Evolutionary conservation across 2,797 vertebrate genomes (phyloP), one percentile per base, ranked within the genome.

Genomic region (Melanotaenia parkinsoni): DNA sequence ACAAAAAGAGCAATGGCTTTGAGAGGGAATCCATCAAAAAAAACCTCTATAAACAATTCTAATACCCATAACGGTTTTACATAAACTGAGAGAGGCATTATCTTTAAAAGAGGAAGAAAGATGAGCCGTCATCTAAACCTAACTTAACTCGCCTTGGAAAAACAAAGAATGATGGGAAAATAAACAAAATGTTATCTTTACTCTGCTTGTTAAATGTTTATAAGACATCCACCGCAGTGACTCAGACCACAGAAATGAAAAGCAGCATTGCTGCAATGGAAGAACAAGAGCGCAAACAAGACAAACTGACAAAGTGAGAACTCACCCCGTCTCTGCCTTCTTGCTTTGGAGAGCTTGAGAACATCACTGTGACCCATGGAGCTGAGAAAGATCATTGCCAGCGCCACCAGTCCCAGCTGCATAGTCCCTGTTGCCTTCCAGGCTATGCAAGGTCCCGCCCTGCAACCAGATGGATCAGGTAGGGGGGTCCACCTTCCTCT

Each of bases 271-370:
- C 56, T 47, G 63, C 56, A 61, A 53, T 43, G 16, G 70, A 78
- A 50, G 33, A 66, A 69, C 74, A 43, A 12, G 11, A 61, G 26
- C 6, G 10, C 33, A 75, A 84, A 81, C 28, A 68, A 80, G 80
- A 76, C 54, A 82, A 76, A 67, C 28, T 33, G 64, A 76, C 71
- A 62, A 67, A 43, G 65, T 75, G 45, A 45, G 83, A 91, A 97
- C 97, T 94, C 94, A 99, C 98, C 97, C 92, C 97, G 95, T 93
- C 95, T 96, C 90, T 98, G 97, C 89, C 96, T 94, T 93, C 96
- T 96, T 85, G 94, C 95, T 93, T 96, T 97, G 91, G 93, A 92
- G 79, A 94, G 93, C 91, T 93, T 96, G 87, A 94, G 80, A 85
- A 85, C 91, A 80, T 95, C 92, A 47, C 93, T 83, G 80, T 96